Evolutionary conservation across 2,888 invertebrate species (phyloP).

Genomic region (Hydrotaea diabolus): DNA sequence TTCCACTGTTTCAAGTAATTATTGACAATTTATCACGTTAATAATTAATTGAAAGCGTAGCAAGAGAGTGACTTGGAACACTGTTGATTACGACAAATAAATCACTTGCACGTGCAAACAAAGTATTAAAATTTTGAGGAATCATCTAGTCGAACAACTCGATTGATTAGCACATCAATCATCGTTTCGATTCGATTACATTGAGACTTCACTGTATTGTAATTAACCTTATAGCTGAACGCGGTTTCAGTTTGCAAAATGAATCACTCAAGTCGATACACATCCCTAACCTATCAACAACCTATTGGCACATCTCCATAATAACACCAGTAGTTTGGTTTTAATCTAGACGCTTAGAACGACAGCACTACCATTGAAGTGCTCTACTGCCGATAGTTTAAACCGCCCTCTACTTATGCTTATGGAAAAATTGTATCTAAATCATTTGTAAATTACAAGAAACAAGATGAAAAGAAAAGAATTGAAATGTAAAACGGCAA

Average conservation of each 20-base stretch:
- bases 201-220: not conserved
- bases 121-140: too few species aligned
- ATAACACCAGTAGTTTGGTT: too few species aligned
- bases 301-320: too few species aligned
- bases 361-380: too few species aligned
- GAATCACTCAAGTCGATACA: too few species aligned
- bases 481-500: constrained; percentile 7
- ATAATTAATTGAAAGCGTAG: not conserved
- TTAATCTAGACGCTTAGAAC: too few species aligned
- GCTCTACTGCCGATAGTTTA: not conserved
- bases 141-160: not conserved
- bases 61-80: not conserved
- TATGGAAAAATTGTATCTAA: constrained; percentile 17
- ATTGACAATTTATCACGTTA: not conserved
- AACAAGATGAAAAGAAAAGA: too few species aligned
- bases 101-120: too few species aligned
- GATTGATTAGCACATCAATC: constrained; percentile 22
- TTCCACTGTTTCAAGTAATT: not conserved
- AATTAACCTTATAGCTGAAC: not conserved
- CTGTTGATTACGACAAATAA: not conserved
- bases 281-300: too few species aligned
- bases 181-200: not conserved
- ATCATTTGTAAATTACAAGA: too few species aligned
- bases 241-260: too few species aligned
- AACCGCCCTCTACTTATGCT: not conserved